phyloP scores from a whole-genome alignment of 2,888 invertebrate genomes.

The Beris chalybata region DNA sequence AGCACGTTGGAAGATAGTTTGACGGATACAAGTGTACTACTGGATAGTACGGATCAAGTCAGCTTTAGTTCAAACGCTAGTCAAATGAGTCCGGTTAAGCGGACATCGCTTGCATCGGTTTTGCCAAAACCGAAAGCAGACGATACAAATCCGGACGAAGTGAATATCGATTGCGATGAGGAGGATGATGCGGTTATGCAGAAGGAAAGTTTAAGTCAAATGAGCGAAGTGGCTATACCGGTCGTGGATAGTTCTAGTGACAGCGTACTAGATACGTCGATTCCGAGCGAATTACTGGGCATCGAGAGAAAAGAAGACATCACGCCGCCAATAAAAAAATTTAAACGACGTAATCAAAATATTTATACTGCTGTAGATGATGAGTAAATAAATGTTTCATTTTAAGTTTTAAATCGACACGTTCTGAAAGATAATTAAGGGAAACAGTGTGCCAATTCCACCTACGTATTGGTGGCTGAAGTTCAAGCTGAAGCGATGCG shows the following conservation, averaged over 20 bases:
- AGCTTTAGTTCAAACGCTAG: constrained; percentile 22
- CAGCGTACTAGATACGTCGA: background rate
- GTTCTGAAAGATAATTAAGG: too few species aligned
- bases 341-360: constrained; percentile 53
- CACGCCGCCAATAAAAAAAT: constrained; percentile 48
- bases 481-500: too few species aligned
- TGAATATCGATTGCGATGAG: constrained; percentile 23
- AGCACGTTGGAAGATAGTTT: constrained; percentile 43
- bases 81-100: constrained; percentile 26
- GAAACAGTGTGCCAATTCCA: too few species aligned
- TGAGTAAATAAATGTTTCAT: constrained; percentile 32
- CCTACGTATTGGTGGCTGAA: too few species aligned
- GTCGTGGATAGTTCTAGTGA: constrained; percentile 1
- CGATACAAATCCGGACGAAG: constrained; percentile 16
- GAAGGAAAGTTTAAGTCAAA: constrained; percentile 3
- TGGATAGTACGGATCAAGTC: constrained; percentile 30
- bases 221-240: background rate
- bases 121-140: constrained; percentile 35
- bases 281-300: background rate
- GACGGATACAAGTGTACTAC: constrained; percentile 25
- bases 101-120: constrained; percentile 25
- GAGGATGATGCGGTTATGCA: constrained; percentile 3
- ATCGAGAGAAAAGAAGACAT: constrained; percentile 26
- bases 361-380: constrained; percentile 48
- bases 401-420: background rate